A percentile compares a stretch with the other conserved stretches of the same genome.
Evolutionary conservation across 2,113 vertebrate genomes (phyloP).

Genomic region (Tringa solitaria): DNA sequence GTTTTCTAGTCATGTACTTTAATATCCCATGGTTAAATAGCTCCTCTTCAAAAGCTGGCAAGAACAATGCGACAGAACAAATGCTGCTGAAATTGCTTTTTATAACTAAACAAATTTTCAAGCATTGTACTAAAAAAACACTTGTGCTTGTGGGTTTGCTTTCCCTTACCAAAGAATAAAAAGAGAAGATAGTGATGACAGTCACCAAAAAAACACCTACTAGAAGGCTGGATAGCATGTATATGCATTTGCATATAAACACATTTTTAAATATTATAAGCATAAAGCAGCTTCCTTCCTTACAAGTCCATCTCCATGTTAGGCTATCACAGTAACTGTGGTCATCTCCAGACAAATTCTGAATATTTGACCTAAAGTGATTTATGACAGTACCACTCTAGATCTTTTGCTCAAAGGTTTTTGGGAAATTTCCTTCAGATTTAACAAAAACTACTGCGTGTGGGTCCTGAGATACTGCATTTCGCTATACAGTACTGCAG

Average conservation of each 20-base stretch:
- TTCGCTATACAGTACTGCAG: background rate
- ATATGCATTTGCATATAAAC: background rate
- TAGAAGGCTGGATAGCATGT: background rate
- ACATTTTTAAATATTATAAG: background rate
- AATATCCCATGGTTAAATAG: background rate
- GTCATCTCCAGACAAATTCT: background rate
- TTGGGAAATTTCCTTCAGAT: fast-evolving
- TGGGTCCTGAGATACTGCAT: background rate
- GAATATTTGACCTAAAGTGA: background rate
- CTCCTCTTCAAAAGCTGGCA: conserved; percentile 7
- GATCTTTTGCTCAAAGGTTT: background rate
- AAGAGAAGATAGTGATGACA: conserved; percentile 45
- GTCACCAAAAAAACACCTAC: conserved; percentile 26
- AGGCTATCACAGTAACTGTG: background rate
- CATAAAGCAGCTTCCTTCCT: background rate
- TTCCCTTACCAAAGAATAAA: conserved; percentile 23
- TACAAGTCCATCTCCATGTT: background rate
- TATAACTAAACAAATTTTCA: conserved; percentile 11
- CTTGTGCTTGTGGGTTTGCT: conserved; percentile 39
- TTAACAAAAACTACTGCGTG: background rate
- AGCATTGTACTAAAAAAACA: conserved; percentile 41
- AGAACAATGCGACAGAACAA: conserved; percentile 42
- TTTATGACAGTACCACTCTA: background rate
- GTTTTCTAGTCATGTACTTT: background rate
- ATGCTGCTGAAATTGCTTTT: conserved; percentile 18